Base-by-base conservation (phyloP, 2,888 invertebrate genomes). In the Microplitis deprimator region DNA sequence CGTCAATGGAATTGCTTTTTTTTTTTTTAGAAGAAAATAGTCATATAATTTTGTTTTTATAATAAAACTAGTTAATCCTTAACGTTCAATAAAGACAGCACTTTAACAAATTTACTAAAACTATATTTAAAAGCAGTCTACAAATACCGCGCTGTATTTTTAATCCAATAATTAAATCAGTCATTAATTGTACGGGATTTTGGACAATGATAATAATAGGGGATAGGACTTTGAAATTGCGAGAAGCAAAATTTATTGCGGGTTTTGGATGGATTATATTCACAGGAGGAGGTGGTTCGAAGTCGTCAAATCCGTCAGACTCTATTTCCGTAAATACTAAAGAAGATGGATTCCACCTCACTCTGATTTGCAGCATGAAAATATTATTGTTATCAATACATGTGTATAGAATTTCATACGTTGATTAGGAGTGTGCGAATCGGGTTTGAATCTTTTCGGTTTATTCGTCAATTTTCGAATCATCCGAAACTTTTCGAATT, bases 251-350 rank as follows among this genome's bases (percentile, higher is more conserved):
- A 80, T 88, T 89, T n/a, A 84, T 83, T 62, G 87, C 86, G 6
- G 94, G 93, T 84, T 93, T 92, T 70, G 93, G 94, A 90, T 94
- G 93, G 84, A 93, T 91, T 86, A 94, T 93, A 88, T 94, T 93
- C 77, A 94, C 93, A 76, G 94, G 93, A 73, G 94, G 94, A 67
- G 94, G 94, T 81, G 93, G 93, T 84, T 93, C 92, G 82, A 93
- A 91, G 82, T 92, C 93, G 87, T 94, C 94, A 84, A 94, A 94
- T 83, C 92, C 92, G 83, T 92, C 85, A 70, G 88, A 80, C 76
- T 90, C 93, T 50, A 91, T 88, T 86, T 93, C 92, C 75, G 92
- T 91, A 85, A 93, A 93, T 76, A 93, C 92, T 82, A 94, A 86
- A 76, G 93, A 93, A 79, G 93, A 94, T 84, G 93, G 93, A 88